Evolutionary conservation across 53 echinoderm and acorn worm genomes (phyloP).

Genomic region (Henricia sp.): DNA sequence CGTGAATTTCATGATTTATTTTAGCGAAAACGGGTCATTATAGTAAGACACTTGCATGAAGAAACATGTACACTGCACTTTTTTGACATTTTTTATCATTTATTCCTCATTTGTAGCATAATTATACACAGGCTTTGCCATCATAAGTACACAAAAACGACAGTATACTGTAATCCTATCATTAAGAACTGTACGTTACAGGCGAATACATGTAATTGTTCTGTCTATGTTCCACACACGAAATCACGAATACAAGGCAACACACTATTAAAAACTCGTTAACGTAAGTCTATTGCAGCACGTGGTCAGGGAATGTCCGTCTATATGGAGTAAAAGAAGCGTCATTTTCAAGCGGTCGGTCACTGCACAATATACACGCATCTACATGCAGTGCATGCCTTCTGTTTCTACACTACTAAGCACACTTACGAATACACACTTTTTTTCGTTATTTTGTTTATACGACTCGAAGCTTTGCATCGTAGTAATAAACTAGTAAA

Average conservation of each 20-base stretch:
- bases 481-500: too few species aligned
- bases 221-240: constrained; percentile 37
- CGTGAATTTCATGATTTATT: too few species aligned
- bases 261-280: background rate
- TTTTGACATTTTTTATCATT: constrained; percentile 50
- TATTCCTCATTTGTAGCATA: constrained; percentile 53
- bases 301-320: constrained; percentile 46
- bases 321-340: background rate
- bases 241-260: constrained; percentile 42
- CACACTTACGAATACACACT: background rate
- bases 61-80: constrained; percentile 2
- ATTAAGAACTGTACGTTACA: too few species aligned
- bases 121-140: constrained; percentile 59
- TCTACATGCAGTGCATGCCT: background rate
- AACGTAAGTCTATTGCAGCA: constrained; percentile 54
- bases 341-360: background rate
- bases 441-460: background rate
- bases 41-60: too few species aligned
- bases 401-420: background rate
- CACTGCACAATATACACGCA: background rate
- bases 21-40: too few species aligned
- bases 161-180: too few species aligned
- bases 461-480: too few species aligned
- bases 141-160: constrained; percentile 50
- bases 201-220: too few species aligned